phyloP scores from a whole-genome alignment of 2,888 invertebrate species.

The Bugula neritina region DNA sequence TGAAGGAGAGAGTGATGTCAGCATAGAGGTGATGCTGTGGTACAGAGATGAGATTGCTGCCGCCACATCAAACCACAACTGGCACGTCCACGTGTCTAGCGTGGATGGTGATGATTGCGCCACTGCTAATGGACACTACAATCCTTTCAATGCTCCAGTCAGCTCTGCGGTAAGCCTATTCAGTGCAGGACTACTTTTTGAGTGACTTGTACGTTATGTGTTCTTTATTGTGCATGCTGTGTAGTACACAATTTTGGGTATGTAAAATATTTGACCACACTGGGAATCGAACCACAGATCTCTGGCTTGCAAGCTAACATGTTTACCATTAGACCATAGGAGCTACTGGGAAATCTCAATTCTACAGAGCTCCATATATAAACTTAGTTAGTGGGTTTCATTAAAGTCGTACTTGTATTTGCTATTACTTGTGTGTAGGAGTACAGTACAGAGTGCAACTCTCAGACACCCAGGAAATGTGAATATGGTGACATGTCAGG shows the following conservation, averaged over 20 bases:
- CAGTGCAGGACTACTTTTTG: constrained; percentile 29
- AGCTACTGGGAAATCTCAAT: too few relatives aligned
- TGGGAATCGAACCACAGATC: too few relatives aligned
- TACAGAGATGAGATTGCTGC: constrained; percentile 52
- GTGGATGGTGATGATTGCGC: constrained; percentile 54
- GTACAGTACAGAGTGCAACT: constrained; percentile 78
- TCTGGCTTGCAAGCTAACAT: too few relatives aligned
- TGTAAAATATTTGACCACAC: too few relatives aligned
- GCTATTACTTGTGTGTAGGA: constrained; percentile 51
- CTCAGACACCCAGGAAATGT: constrained; percentile 80
- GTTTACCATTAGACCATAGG: too few relatives aligned
- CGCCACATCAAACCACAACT: constrained; percentile 58
- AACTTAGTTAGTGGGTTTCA: too few relatives aligned
- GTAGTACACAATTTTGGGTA: background rate
- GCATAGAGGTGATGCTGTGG: constrained; percentile 80
- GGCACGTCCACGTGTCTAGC: constrained; percentile 66
- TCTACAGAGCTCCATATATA: too few relatives aligned
- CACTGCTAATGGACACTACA: constrained; percentile 79
- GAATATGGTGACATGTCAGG: constrained; percentile 84
- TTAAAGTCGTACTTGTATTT: too few relatives aligned
- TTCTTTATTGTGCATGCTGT: background rate
- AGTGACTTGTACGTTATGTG: background rate
- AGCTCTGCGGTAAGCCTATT: background rate
- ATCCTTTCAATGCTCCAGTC: constrained; percentile 70
- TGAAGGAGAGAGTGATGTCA: constrained; percentile 73